phyloP scores from a whole-genome alignment of 2,888 invertebrate genomes.

The Apomyelois bistriatella region DNA sequence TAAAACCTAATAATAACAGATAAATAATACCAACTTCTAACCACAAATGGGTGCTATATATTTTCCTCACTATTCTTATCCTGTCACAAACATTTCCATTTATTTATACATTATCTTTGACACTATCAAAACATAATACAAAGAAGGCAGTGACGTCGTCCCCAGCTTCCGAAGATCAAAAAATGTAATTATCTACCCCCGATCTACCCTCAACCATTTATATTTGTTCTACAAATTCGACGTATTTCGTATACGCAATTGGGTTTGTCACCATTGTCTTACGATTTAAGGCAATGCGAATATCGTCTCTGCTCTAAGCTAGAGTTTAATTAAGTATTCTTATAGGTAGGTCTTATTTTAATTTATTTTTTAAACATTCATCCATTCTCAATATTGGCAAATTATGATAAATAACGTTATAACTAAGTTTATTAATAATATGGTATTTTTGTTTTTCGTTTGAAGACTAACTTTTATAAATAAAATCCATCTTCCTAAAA shows the following conservation, averaged over 20 bases:
- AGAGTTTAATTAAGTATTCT: too few species aligned
- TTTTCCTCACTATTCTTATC: constrained; percentile 6
- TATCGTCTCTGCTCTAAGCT: too few species aligned
- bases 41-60: background rate
- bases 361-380: too few species aligned
- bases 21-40: background rate
- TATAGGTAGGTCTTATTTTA: too few species aligned
- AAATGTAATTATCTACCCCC: constrained; percentile 80
- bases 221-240: constrained; percentile 80
- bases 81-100: constrained; percentile 9
- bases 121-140: constrained; percentile 66
- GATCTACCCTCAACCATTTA: constrained; percentile 78
- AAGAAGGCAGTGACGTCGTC: constrained; percentile 55
- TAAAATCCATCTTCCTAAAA: too few species aligned
- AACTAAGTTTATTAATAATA: too few species aligned
- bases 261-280: constrained; percentile 42
- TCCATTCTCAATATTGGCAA: too few species aligned
- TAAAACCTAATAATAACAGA: background rate
- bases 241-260: constrained; percentile 70
- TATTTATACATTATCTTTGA: constrained; percentile 54
- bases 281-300: background rate
- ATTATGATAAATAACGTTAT: too few species aligned
- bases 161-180: constrained; percentile 72
- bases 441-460: too few species aligned
- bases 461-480: too few species aligned